These are phyloP conservation scores for Pterois miles DNA, from an alignment of 2,797 vertebrate species.

Conservation along the genomic window DNA sequence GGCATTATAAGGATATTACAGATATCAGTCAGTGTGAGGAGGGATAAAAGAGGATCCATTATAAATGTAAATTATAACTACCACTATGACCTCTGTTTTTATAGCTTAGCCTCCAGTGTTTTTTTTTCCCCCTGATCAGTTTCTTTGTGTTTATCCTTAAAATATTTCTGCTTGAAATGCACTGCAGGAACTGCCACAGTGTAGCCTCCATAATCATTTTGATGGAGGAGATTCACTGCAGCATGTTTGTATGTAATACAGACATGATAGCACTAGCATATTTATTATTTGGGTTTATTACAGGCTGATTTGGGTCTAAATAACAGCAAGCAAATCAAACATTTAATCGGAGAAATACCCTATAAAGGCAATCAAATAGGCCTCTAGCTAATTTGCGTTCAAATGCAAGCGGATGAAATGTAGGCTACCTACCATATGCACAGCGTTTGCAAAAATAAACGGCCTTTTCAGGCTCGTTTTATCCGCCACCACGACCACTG, in stretches of 20 bases:
- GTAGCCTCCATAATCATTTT: not conserved
- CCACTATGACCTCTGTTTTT: not conserved
- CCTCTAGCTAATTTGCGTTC: conserved; percentile 21
- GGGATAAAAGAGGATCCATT: not conserved
- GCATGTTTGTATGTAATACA: conserved; percentile 5
- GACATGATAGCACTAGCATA: not conserved
- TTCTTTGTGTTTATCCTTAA: not conserved
- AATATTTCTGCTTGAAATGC: not conserved
- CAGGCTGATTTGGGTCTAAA: not conserved
- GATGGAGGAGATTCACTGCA: conserved; percentile 16
- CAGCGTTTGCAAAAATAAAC: conserved; percentile 76
- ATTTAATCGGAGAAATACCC: not conserved
- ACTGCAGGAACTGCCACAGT: conserved; percentile 20
- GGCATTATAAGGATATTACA: not conserved
- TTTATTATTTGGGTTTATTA: not conserved
- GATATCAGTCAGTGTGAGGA: not conserved
- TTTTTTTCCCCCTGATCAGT: not conserved
- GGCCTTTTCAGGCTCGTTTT: conserved; percentile 80
- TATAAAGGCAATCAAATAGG: not conserved
- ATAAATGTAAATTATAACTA: not conserved
- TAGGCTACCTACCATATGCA: conserved; percentile 74
- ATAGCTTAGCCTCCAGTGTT: not conserved
- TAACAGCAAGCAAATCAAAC: not conserved
- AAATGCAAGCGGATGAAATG: not conserved
- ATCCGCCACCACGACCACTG: conserved; percentile 79